These are phyloP conservation scores for Nipponacmea schrenckii DNA, from an alignment of 2,888 invertebrate species.

Conservation along the genomic window DNA sequence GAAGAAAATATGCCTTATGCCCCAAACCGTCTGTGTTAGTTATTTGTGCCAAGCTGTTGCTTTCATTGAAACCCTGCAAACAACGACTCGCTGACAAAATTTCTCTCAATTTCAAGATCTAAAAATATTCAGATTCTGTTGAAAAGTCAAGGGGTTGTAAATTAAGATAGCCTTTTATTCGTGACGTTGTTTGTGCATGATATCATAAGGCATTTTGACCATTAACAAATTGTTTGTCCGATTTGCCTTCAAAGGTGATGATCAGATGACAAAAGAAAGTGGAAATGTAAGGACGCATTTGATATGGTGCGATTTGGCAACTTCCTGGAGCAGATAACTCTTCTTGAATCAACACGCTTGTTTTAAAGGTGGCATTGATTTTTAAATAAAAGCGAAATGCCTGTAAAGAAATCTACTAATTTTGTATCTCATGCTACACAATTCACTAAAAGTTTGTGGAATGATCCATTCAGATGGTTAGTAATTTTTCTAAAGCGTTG, in stretches of 20 bases:
- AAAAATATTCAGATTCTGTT: too few relatives aligned
- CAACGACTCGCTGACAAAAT: too few relatives aligned
- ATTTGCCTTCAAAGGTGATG: too few relatives aligned
- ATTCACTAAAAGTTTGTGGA: conserved; percentile 18
- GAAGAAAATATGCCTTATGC: too few relatives aligned
- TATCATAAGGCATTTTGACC: neutral
- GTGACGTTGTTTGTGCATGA: too few relatives aligned
- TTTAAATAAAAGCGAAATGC: neutral
- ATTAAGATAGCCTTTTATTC: too few relatives aligned
- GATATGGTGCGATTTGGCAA: neutral
- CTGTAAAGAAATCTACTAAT: neutral
- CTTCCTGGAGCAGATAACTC: neutral
- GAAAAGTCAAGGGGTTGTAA: too few relatives aligned
- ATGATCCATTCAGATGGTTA: conserved; percentile 22
- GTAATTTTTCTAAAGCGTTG: neutral
- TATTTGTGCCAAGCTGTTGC: too few relatives aligned
- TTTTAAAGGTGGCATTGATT: neutral
- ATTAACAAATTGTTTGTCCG: neutral
- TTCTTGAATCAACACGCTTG: neutral
- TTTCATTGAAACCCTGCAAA: too few relatives aligned
- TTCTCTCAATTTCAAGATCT: too few relatives aligned
- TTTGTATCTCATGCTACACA: conserved; percentile 4
- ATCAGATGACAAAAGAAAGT: too few relatives aligned
- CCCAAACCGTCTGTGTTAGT: too few relatives aligned
- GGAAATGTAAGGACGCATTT: neutral